Conservation (phyloP, 2,113 vertebrate species). For the Scomber scombrus region DNA sequence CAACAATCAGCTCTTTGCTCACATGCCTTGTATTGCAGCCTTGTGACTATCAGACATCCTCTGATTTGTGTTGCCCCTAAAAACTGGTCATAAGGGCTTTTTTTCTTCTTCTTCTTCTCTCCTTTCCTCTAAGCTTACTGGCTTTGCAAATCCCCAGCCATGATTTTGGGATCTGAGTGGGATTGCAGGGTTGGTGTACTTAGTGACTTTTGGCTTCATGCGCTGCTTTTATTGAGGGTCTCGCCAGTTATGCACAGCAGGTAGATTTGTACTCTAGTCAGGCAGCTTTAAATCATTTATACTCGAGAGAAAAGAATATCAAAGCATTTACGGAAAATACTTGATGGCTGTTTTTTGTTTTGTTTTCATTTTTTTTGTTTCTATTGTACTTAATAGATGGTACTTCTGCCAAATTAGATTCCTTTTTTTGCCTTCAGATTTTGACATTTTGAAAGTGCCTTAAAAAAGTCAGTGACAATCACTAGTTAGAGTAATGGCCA, state of each 20-base stretch:
- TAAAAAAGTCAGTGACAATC: slow-evolving; percentile 11
- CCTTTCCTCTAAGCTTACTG: slow-evolving; percentile 15
- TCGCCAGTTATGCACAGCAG: slow-evolving; percentile 48
- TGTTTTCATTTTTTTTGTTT: not conserved
- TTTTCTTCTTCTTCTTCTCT: not conserved
- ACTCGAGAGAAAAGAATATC: slow-evolving; percentile 54
- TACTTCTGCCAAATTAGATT: slow-evolving; percentile 19
- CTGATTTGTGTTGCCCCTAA: slow-evolving; percentile 30
- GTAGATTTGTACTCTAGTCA: slow-evolving; percentile 65
- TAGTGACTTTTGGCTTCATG: slow-evolving; percentile 45
- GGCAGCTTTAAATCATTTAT: slow-evolving; percentile 67
- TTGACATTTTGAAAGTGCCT: slow-evolving; percentile 59
- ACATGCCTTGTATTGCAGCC: slow-evolving; percentile 15
- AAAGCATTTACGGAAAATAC: slow-evolving; percentile 66
- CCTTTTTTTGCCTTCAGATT: not conserved
- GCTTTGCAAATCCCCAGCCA: slow-evolving; percentile 28
- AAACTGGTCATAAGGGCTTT: slow-evolving; percentile 59
- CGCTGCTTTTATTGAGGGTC: slow-evolving; percentile 43
- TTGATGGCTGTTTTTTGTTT: slow-evolving; percentile 51
- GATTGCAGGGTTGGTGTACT: slow-evolving; percentile 32
- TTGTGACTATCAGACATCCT: slow-evolving; percentile 46
- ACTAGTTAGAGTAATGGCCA: not conserved
- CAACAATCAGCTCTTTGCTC: not conserved
- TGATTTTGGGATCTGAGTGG: slow-evolving; percentile 13
- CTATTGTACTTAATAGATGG: slow-evolving; percentile 18